Percentiles rank a stretch among this genome's conserved stretches.
Evolutionary conservation across 2,113 vertebrate genomes (phyloP).

Genomic region (Rissa tridactyla): DNA sequence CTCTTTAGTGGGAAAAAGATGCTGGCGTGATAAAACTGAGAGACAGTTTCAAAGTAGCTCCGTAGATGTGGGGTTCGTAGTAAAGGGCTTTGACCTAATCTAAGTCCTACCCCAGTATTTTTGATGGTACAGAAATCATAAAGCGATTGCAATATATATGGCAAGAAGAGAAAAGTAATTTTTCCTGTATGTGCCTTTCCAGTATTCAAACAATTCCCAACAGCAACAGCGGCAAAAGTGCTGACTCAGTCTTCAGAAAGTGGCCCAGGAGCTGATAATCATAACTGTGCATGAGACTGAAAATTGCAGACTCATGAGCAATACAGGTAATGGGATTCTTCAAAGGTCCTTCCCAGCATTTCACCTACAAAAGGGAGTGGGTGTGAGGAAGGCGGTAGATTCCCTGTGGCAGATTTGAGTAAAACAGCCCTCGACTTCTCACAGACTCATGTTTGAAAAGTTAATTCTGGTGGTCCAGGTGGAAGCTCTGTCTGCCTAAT

Average conservation of each 20-base stretch:
- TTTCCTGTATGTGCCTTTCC: background rate
- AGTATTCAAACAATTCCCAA: background rate
- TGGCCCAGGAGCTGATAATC: background rate
- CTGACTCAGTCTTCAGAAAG: accelerated
- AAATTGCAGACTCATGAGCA: background rate
- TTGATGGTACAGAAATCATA: background rate
- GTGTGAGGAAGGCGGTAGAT: background rate
- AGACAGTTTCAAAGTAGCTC: background rate
- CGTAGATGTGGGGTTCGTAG: background rate
- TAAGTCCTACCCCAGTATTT: background rate
- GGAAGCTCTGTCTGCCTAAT: background rate
- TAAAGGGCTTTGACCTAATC: background rate
- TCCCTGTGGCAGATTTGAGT: background rate
- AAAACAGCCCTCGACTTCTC: background rate
- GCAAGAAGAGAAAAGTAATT: background rate
- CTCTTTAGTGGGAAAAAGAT: background rate
- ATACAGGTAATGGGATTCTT: background rate
- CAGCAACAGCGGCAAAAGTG: background rate
- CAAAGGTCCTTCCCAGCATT: background rate
- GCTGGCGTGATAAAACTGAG: background rate
- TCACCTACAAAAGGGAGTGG: background rate
- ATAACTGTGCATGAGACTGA: background rate
- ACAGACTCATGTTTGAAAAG: accelerated
- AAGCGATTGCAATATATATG: background rate
- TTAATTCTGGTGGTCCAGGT: background rate